These are phyloP conservation scores for Drosophila nigritarsus DNA, from an alignment of 2,888 invertebrate genomes.

Conservation along the genomic window DNA sequence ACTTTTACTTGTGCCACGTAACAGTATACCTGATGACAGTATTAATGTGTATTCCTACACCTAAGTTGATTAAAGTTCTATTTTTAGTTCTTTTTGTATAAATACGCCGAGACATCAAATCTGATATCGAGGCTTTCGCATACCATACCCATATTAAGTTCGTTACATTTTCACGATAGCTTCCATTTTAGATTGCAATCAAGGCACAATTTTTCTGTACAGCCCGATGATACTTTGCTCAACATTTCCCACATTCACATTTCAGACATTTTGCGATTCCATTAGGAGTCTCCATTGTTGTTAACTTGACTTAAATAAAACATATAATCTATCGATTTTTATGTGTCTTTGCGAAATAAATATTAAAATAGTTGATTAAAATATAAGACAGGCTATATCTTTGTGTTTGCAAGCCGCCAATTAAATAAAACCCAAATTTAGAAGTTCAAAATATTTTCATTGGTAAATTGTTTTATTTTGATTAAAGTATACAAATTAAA, in stretches of 20 bases:
- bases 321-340: neutral
- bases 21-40: neutral
- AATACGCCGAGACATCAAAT: neutral
- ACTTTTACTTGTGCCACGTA: neutral
- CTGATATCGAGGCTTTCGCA: neutral
- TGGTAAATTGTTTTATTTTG: neutral
- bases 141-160: neutral
- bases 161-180: neutral
- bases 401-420: neutral
- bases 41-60: neutral
- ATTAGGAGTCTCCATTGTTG: neutral
- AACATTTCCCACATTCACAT: neutral
- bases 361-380: neutral
- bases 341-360: neutral
- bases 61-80: neutral
- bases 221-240: neutral
- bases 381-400: neutral
- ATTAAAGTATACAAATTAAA: neutral
- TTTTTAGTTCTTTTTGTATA: neutral
- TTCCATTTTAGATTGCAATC: neutral
- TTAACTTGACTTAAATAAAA: neutral
- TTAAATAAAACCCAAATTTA: neutral
- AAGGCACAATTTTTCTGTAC: neutral
- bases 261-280: neutral
- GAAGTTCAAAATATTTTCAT: neutral